Percentiles rank a stretch among this genome's conserved stretches.
Conservation (phyloP, 2,113 vertebrate species). For the Petaurus breviceps region DNA sequence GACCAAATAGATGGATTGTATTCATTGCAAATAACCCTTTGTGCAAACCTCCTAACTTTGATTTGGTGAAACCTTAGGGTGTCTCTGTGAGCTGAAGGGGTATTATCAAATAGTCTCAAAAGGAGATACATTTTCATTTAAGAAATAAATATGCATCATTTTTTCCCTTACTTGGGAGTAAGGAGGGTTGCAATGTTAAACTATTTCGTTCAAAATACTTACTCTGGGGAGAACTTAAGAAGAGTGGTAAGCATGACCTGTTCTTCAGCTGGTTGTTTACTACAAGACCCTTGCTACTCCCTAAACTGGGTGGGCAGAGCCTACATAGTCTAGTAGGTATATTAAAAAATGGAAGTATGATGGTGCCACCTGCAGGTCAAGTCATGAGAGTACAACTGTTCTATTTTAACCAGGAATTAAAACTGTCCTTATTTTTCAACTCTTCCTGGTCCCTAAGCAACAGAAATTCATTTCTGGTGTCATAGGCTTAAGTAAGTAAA, state of each 20-base stretch:
- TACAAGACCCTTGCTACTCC: not conserved
- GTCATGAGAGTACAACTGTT: conserved; percentile 12
- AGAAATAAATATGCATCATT: not conserved
- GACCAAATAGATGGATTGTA: not conserved
- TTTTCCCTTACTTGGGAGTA: not conserved
- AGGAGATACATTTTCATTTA: not conserved
- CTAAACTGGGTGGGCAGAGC: not conserved
- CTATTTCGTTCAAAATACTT: not conserved
- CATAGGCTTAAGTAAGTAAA: not conserved
- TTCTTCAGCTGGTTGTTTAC: not conserved
- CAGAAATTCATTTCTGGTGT: not conserved
- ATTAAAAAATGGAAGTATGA: not conserved
- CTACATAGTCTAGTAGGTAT: accelerated
- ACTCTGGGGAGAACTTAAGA: not conserved
- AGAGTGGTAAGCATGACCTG: not conserved
- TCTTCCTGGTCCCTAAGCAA: not conserved
- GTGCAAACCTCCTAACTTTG: not conserved
- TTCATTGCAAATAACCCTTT: not conserved
- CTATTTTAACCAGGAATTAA: not conserved
- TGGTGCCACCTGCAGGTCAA: conserved; percentile 18
- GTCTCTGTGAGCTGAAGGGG: not conserved
- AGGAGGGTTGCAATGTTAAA: not conserved
- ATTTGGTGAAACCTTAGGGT: not conserved
- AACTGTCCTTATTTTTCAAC: not conserved
- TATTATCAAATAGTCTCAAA: not conserved